These are phyloP conservation scores for Larimichthys crocea DNA, from an alignment of 2,113 vertebrate species.

Conservation along the genomic window DNA sequence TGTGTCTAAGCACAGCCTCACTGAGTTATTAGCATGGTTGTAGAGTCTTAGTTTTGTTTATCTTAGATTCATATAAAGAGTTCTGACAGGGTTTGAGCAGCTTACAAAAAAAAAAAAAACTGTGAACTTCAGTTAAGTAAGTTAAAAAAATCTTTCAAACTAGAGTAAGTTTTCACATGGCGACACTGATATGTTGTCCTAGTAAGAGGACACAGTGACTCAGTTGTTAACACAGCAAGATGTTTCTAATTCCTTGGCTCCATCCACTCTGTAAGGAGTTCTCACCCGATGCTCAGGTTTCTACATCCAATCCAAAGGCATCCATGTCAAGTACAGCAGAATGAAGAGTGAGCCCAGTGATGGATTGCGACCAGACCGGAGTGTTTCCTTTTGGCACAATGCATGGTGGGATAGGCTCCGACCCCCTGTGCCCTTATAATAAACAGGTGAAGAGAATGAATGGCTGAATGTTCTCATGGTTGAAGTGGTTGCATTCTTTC, in stretches of 20 bases:
- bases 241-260: conserved; percentile 21
- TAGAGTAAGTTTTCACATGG: neutral
- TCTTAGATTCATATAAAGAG: too few species aligned
- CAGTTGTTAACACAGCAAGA: conserved; percentile 17
- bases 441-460: conserved; percentile 50
- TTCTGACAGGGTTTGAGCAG: too few species aligned
- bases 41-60: too few species aligned
- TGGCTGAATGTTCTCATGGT: conserved; percentile 14
- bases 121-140: neutral
- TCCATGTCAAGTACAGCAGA: conserved; percentile 19
- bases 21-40: too few species aligned
- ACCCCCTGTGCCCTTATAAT: conserved; percentile 33
- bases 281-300: conserved; percentile 40
- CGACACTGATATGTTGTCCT: conserved; percentile 22
- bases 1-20: too few species aligned
- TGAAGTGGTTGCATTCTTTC: conserved; percentile 21
- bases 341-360: neutral
- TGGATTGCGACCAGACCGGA: neutral
- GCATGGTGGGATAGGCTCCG: conserved; percentile 45
- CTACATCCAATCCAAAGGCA: conserved; percentile 31
- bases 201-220: conserved; percentile 1
- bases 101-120: too few species aligned
- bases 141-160: neutral
- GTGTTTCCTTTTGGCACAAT: conserved; percentile 45
- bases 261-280: neutral